Conservation (phyloP, 1,140 invertebrate species). For the Pogonomyrmex californicus region DNA sequence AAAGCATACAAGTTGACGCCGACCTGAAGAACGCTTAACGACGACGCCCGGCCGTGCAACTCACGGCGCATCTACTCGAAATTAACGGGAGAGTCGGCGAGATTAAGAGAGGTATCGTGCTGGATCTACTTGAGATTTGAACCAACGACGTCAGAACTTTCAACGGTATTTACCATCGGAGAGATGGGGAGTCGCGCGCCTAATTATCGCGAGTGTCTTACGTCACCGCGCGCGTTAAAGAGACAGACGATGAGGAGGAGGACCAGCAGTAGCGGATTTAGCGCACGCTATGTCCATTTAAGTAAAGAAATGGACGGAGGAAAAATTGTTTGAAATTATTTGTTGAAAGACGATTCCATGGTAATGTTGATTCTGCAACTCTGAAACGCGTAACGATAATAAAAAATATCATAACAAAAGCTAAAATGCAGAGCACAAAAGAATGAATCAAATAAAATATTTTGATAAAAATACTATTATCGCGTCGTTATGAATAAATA, state of each 20-base stretch:
- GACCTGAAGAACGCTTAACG: constrained; percentile 52
- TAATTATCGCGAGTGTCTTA: constrained; percentile 59
- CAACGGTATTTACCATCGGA: constrained; percentile 49
- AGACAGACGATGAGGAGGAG: constrained; percentile 10
- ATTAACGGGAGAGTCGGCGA: constrained; percentile 52
- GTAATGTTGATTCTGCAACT: neutral
- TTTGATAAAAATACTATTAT: constrained; percentile 27
- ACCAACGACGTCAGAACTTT: constrained; percentile 53
- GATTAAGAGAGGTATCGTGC: constrained; percentile 58
- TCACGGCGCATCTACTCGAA: constrained; percentile 45
- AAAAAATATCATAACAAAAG: neutral
- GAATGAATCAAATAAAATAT: neutral
- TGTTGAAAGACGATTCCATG: neutral
- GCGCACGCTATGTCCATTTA: neutral
- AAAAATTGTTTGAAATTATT: too few species aligned
- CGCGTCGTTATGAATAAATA: neutral
- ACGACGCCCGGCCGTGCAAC: constrained; percentile 30
- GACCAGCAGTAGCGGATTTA: constrained; percentile 3
- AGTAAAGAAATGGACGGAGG: neutral
- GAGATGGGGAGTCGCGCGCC: constrained; percentile 19
- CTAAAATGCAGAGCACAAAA: neutral
- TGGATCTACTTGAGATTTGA: constrained; percentile 56
- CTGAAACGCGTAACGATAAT: neutral
- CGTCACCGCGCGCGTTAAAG: constrained; percentile 29
- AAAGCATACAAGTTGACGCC: constrained; percentile 56